Percentiles rank a stretch among this genome's conserved stretches.
Evolutionary conservation across 2,797 vertebrate species (phyloP).

Genomic region (Rhinophrynus dorsalis): DNA sequence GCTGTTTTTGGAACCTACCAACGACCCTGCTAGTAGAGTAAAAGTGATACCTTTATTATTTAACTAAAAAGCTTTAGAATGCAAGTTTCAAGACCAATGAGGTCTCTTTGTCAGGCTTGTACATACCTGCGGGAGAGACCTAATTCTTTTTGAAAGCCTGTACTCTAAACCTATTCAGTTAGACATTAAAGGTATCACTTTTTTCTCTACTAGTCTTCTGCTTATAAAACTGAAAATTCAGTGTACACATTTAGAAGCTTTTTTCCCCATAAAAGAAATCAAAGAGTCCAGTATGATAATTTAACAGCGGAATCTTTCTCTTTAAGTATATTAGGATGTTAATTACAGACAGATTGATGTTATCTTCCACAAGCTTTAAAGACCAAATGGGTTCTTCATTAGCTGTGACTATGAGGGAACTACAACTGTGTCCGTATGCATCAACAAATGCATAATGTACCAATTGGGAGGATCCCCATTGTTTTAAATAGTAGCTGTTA

Average conservation of each 20-base stretch:
- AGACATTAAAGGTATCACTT: too few relatives aligned
- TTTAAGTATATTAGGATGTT: constrained; percentile 26
- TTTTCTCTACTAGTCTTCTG: too few relatives aligned
- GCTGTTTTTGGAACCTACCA: too few relatives aligned
- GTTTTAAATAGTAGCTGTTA: constrained; percentile 4
- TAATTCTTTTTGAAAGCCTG: too few relatives aligned
- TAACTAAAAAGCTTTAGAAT: too few relatives aligned
- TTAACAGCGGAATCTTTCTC: constrained; percentile 11
- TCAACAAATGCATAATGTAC: constrained; percentile 21
- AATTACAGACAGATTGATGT: constrained; percentile 23
- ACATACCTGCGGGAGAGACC: too few relatives aligned
- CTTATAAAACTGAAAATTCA: background rate
- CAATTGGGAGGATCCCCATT: background rate
- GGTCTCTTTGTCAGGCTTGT: too few relatives aligned
- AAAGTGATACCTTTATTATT: too few relatives aligned
- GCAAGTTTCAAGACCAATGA: too few relatives aligned
- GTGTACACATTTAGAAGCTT: constrained; percentile 2
- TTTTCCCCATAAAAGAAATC: background rate
- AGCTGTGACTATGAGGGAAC: constrained; percentile 13
- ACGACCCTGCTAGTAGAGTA: too few relatives aligned
- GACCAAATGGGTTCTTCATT: constrained; percentile 12
- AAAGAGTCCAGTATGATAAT: background rate
- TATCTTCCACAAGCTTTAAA: background rate
- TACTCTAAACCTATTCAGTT: too few relatives aligned
- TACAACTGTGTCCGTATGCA: constrained; percentile 18